Evolutionary conservation across 2,113 vertebrate species (phyloP).

Genomic region (Chionomys nivalis): DNA sequence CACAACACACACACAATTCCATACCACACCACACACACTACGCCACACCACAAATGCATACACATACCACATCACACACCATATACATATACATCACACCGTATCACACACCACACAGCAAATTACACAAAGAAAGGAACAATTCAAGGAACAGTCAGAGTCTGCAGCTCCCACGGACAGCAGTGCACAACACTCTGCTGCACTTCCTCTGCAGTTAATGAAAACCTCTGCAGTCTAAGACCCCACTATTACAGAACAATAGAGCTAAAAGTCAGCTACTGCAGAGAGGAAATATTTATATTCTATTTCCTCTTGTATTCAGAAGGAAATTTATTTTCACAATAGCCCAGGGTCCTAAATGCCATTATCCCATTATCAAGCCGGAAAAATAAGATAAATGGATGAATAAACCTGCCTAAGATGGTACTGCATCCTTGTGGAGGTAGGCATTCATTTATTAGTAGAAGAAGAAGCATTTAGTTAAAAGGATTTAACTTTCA

Average conservation of each 20-base stretch:
- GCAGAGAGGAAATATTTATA: constrained; percentile 37
- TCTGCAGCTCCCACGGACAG: not conserved
- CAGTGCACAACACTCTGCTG: not conserved
- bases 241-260: constrained; percentile 37
- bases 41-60: not conserved
- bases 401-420: constrained; percentile 33
- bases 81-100: not conserved
- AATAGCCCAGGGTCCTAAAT: constrained; percentile 54
- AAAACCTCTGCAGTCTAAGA: not conserved
- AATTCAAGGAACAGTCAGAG: not conserved
- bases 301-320: constrained; percentile 55
- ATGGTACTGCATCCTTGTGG: not conserved
- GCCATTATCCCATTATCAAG: constrained; percentile 28
- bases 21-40: not conserved
- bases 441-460: constrained; percentile 58
- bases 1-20: not conserved
- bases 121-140: not conserved
- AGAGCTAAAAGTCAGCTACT: not conserved
- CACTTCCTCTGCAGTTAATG: not conserved
- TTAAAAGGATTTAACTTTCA: constrained; percentile 38
- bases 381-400: constrained; percentile 48
- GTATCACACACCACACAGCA: not conserved
- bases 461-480: constrained; percentile 65
- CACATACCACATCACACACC: not conserved
- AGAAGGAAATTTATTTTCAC: constrained; percentile 40